Evolutionary conservation across 2,888 invertebrate genomes (phyloP), one percentile per base, ranked within the genome.

Genomic region (Diabrotica balteata): DNA sequence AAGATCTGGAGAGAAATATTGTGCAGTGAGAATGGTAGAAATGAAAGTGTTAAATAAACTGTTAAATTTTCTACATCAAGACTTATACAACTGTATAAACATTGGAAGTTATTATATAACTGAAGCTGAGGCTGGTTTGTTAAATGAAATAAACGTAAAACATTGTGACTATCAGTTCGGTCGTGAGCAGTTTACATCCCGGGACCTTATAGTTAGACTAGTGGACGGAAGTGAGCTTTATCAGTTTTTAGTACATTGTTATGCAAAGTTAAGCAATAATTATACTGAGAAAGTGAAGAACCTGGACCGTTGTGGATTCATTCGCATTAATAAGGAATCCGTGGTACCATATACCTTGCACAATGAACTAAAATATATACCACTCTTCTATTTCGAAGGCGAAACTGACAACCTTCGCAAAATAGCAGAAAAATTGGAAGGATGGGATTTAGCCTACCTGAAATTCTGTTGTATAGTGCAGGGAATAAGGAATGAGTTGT

Each of bases 401-500:
- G 94, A 94, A 86, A 95, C 94, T n/a, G 95, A 95, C 83, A 94
- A 94, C 85, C 86, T 96, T 46, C 94, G 94, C 82, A 88, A 92
- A 71, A 93, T 94, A 81, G 93, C 95, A 3, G 93, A 94, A 79
- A 91, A 93, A 82, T 85, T 96, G 49, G 93, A 93, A 80, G 95
- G 95, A 69, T 96, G 96, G 96, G 95, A 96, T 84, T 85, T 96
- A 74, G 94, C 95, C 0, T 96, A 96, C 84, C 86, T 96, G 73
- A 96, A 96, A 84, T 95, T 96, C 83, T 96, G 96, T 85, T 96
- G 96, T 85, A 96, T 95, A 85, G 95, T 96, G 73, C 95, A 95
- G 85, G 95, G 95, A 61, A 95, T 96, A 76, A 87, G 95, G 73
- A 95, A 95, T 80, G 95, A 96, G 86, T 85, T 96, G 68, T 95